These are phyloP conservation scores for Petrolisthes manimaculis DNA, from an alignment of 2,888 invertebrate genomes.

Conservation along the genomic window DNA sequence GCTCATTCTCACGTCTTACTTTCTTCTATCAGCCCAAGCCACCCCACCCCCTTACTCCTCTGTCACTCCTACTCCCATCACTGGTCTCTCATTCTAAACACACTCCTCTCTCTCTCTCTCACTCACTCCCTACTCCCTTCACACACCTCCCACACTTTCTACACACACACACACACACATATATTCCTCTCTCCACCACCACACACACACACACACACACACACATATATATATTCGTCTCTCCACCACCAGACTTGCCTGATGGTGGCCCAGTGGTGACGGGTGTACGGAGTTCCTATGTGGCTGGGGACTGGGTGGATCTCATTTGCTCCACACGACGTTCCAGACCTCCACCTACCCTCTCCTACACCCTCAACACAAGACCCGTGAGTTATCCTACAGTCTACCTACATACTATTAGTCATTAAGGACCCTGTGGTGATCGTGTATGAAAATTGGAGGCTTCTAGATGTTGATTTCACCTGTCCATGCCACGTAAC, in stretches of 20 bases:
- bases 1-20: background rate
- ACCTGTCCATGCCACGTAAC: background rate
- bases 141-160: background rate
- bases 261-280: conserved; percentile 38
- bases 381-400: conserved; percentile 18
- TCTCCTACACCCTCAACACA: conserved; percentile 43
- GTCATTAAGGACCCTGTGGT: too few species aligned
- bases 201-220: background rate
- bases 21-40: background rate
- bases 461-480: background rate
- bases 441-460: too few species aligned
- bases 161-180: background rate
- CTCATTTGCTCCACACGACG: conserved; percentile 39
- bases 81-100: background rate
- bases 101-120: background rate
- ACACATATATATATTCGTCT: background rate
- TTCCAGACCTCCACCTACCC: conserved; percentile 32
- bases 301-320: conserved; percentile 43
- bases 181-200: background rate
- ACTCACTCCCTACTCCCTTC: background rate
- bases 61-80: background rate
- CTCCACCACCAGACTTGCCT: conserved; percentile 34
- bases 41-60: background rate
- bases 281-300: conserved; percentile 36
- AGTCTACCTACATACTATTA: background rate